phyloP scores from a whole-genome alignment of 2,113 vertebrate genomes.

The Nanorana parkeri region DNA sequence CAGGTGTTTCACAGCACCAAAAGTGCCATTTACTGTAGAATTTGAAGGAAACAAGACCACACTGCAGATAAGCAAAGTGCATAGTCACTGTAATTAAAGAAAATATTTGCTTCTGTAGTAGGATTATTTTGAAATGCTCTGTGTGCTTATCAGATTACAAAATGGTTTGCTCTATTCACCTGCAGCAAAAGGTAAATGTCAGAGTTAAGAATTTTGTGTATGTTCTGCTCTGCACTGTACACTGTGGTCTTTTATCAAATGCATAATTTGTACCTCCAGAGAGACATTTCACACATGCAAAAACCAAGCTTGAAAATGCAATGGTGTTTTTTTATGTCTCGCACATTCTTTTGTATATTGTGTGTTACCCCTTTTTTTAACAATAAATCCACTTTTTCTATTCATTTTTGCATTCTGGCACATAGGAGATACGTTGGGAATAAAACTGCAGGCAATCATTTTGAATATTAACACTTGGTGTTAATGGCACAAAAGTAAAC shows the following conservation, averaged over 20 bases:
- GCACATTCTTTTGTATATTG: too few relatives aligned
- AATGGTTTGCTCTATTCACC: not conserved
- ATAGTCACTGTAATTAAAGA: not conserved
- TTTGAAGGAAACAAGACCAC: not conserved
- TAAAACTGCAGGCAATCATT: too few relatives aligned
- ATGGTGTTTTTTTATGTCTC: too few relatives aligned
- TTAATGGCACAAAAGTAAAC: too few relatives aligned
- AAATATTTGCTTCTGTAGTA: not conserved
- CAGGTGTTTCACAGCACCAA: constrained; percentile 7
- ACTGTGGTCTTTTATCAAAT: not conserved
- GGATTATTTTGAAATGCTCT: not conserved
- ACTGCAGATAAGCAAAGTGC: not conserved
- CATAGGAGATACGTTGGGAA: too few relatives aligned
- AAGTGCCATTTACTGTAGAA: not conserved
- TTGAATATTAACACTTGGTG: too few relatives aligned
- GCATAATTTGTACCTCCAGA: not conserved
- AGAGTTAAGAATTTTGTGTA: not conserved
- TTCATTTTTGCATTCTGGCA: too few relatives aligned
- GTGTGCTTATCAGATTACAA: not conserved
- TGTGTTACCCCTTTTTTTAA: too few relatives aligned
- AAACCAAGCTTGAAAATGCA: too few relatives aligned
- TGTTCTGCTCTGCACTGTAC: not conserved
- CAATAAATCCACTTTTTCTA: too few relatives aligned
- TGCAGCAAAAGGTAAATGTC: constrained; percentile 8
- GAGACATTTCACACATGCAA: too few relatives aligned